Evolutionary conservation across 2,113 vertebrate genomes (phyloP).

Genomic region (Lanius ludovicianus): DNA sequence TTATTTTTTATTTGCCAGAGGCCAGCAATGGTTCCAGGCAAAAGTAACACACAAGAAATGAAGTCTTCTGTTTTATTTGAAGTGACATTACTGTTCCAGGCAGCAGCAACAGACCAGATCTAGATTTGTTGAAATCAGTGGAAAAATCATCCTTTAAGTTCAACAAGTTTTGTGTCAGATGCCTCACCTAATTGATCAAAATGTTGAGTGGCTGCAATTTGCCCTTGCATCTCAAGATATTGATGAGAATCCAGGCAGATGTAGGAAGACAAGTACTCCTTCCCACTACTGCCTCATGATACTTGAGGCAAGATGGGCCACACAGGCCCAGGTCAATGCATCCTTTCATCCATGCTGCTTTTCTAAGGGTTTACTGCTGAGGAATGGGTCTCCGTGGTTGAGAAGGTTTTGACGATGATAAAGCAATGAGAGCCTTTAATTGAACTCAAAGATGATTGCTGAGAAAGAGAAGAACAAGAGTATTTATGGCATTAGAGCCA

Average conservation of each 20-base stretch:
- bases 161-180: neutral
- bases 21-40: neutral
- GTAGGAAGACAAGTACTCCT: neutral
- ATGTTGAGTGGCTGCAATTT: neutral
- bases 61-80: neutral
- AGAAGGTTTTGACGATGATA: neutral
- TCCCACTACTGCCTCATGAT: neutral
- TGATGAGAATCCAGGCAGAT: neutral
- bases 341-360: neutral
- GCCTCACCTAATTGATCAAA: neutral
- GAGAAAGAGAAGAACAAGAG: neutral
- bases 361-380: neutral
- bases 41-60: neutral
- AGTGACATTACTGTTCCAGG: neutral
- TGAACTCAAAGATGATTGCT: neutral
- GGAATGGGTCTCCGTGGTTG: neutral
- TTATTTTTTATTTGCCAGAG: neutral
- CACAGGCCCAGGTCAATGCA: neutral
- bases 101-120: neutral
- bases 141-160: neutral
- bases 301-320: neutral
- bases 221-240: neutral
- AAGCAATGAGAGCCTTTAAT: neutral
- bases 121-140: neutral
- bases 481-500: neutral